Percentiles rank a stretch among this genome's conserved stretches.
Conservation (phyloP, 2,797 vertebrate species). For the Sylvia borin region DNA sequence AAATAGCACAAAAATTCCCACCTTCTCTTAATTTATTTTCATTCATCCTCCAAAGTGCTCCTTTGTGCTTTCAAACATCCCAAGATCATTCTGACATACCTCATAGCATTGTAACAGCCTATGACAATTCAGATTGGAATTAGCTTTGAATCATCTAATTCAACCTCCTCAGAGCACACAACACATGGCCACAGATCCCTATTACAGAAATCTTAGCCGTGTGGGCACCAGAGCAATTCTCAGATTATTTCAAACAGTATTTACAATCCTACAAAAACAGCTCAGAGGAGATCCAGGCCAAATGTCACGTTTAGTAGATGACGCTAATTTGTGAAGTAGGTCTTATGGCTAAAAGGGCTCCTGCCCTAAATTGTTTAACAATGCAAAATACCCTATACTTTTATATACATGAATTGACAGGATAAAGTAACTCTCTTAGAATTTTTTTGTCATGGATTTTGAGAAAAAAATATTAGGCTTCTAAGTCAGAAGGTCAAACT, state of each 20-base stretch:
- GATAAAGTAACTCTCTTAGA: background rate
- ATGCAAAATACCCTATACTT: background rate
- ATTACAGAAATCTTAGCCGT: background rate
- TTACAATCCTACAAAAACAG: background rate
- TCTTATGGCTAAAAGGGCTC: background rate
- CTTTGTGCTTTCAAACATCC: background rate
- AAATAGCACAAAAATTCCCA: accelerated
- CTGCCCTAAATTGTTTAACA: background rate
- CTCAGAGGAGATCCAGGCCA: background rate
- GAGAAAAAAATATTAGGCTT: background rate
- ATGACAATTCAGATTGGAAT: background rate
- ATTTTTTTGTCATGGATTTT: background rate
- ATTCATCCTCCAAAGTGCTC: background rate
- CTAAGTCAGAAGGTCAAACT: background rate
- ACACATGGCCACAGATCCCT: background rate
- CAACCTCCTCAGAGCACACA: background rate
- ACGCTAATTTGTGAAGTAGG: background rate
- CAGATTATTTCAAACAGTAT: background rate
- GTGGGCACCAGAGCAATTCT: background rate
- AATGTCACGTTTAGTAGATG: background rate
- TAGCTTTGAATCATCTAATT: background rate
- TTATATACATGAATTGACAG: background rate
- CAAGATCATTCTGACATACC: background rate
- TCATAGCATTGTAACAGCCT: too few relatives aligned
- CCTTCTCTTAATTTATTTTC: background rate